A percentile compares a stretch with the other conserved stretches of the same genome.
Conservation (phyloP, 2,797 vertebrate genomes). For the Anableps anableps region DNA sequence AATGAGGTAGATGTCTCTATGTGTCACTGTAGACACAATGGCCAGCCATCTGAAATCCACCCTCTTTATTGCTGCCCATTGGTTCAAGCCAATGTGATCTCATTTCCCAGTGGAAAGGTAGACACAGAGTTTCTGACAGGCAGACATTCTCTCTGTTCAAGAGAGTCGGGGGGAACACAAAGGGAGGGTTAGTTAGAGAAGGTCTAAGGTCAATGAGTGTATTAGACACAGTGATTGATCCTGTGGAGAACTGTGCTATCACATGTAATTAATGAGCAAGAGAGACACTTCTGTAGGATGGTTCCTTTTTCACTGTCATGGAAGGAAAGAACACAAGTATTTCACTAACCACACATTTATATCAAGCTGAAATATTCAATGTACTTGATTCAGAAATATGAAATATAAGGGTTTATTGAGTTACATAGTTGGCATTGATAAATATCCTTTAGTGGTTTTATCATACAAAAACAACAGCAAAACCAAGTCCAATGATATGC, state of each 20-base stretch:
- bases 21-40: constrained; percentile 48
- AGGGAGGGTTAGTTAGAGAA: constrained; percentile 47
- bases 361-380: constrained; percentile 6
- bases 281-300: constrained; percentile 35
- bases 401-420: background rate
- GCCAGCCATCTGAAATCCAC: constrained; percentile 34
- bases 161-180: constrained; percentile 43
- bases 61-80: constrained; percentile 45
- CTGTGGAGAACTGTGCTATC: constrained; percentile 63
- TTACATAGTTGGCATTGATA: constrained; percentile 5
- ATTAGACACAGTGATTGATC: constrained; percentile 77
- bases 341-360: background rate
- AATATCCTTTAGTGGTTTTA: background rate
- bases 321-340: constrained; percentile 33
- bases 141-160: constrained; percentile 51
- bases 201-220: constrained; percentile 74
- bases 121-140: constrained; percentile 51
- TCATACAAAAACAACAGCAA: background rate
- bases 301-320: constrained; percentile 58
- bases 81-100: constrained; percentile 55
- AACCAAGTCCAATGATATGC: background rate
- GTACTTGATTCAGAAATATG: background rate
- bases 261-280: constrained; percentile 69
- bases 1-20: constrained; percentile 54
- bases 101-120: constrained; percentile 52